A percentile compares a stretch with the other conserved stretches of the same genome.
Conservation (phyloP, 2,888 invertebrate species). For the Notocelia uddmanniana region DNA sequence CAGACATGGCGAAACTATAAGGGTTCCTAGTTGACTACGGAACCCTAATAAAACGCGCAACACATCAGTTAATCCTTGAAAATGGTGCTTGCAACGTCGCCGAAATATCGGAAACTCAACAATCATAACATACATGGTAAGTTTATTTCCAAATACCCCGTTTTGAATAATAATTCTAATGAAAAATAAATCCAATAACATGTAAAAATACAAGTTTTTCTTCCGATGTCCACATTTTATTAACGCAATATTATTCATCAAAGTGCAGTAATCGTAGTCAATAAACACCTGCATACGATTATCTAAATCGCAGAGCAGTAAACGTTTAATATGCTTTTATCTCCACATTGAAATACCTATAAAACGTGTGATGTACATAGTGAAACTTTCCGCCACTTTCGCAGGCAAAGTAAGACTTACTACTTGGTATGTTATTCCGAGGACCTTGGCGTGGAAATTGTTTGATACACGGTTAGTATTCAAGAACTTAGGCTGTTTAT, state of each 20-base stretch:
- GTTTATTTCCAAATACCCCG: too few species aligned
- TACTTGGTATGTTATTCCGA: slow-evolving; percentile 24
- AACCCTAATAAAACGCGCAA: too few species aligned
- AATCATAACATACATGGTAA: too few species aligned
- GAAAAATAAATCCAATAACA: too few species aligned
- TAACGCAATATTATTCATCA: not conserved
- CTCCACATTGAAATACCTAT: slow-evolving; percentile 17
- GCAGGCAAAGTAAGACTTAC: slow-evolving; percentile 25
- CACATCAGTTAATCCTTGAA: too few species aligned
- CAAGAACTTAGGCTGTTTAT: slow-evolving; percentile 31
- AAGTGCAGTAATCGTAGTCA: slow-evolving; percentile 2
- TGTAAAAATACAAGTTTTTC: not conserved
- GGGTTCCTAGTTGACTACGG: too few species aligned
- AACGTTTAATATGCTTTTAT: slow-evolving; percentile 31
- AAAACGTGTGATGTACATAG: slow-evolving; percentile 27
- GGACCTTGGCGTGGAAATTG: slow-evolving; percentile 29
- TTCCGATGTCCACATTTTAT: not conserved
- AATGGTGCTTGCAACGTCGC: too few species aligned
- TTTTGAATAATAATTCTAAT: too few species aligned
- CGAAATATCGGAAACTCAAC: too few species aligned
- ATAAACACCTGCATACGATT: slow-evolving; percentile 16
- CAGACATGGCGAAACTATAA: too few species aligned
- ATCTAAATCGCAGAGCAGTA: slow-evolving; percentile 10
- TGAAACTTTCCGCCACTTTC: slow-evolving; percentile 42
- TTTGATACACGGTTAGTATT: slow-evolving; percentile 36